Conservation (phyloP, 2,113 vertebrate species). For the Salvelinus fontinalis region DNA sequence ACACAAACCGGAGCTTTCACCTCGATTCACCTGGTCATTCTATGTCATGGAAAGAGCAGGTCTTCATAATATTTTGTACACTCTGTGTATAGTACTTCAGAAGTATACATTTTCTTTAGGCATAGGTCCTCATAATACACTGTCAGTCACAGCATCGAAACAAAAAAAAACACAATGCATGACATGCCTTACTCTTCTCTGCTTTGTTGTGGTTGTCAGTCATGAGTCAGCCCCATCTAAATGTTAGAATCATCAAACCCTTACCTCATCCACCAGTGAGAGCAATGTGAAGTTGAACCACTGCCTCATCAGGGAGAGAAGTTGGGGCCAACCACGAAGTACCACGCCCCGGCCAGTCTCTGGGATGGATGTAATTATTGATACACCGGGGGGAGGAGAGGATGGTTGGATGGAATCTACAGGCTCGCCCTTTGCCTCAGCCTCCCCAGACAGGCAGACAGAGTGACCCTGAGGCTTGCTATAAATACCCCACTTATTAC, state of each 20-base stretch:
- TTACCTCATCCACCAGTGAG: not conserved
- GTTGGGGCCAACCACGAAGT: not conserved
- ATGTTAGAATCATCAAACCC: not conserved
- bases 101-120: too few species aligned
- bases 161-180: not conserved
- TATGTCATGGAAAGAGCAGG: too few species aligned
- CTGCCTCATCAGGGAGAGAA: not conserved
- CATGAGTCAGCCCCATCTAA: not conserved
- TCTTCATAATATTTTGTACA: too few species aligned
- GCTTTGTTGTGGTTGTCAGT: conserved; percentile 10
- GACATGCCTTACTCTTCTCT: not conserved
- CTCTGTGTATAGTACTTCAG: too few species aligned
- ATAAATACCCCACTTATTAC: conserved; percentile 56
- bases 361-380: conserved; percentile 36
- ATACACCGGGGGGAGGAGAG: conserved; percentile 1
- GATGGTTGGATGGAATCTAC: conserved; percentile 8
- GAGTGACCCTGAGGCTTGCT: conserved; percentile 42
- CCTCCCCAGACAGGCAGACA: conserved; percentile 46
- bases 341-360: conserved; percentile 7
- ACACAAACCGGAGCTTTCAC: too few species aligned
- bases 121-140: not conserved
- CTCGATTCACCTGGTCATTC: too few species aligned
- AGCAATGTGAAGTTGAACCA: conserved; percentile 2
- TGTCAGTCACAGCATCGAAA: not conserved
- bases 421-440: conserved; percentile 24